Base-by-base conservation (phyloP, 35 echinoderm and acorn worm genomes). In the Ophioderma brevispina region DNA sequence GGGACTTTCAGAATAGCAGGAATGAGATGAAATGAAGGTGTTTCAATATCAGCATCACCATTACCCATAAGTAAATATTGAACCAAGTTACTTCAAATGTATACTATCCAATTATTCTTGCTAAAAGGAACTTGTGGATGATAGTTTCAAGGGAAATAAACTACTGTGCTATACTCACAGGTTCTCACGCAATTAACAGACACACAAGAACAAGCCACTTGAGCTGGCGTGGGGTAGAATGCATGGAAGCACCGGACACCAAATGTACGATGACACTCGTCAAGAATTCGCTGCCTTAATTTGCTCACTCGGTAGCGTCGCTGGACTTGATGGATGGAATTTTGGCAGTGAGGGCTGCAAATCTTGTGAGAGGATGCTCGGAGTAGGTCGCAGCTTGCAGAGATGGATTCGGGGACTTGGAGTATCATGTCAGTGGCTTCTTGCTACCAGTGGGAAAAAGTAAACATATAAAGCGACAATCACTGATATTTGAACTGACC, bases 161-260 rank as follows among this genome's bases (percentile, higher is more conserved):
- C n/a, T n/a, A n/a, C n/a, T n/a, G n/a, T n/a, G n/a, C n/a, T n/a
- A n/a, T 25, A 70, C 59, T 70, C 43, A 95, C 93, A 13, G 50
- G 31, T 55, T 86, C 36, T 36, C 80, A 87, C 17, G 82, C 75
- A 77, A 81, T 92, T 13, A 99, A 81, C n/a, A 95, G 85, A 55
- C 93, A 87, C 82, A 93, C 95, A 37, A 99, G 88, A 79, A 95
- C 93, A 37, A 95, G 76, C 97, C 97, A 99, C 89, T 99, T 99
- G 43, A 99, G 94, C 80, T 99, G 97, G 32, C 1, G 97, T 95
- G 0, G 97, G 97, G 86, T 94, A 99, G 85, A 99, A 99, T 0
- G 97, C 97, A 89, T 99, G 97, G 38, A 99, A 99, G 76, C 97
- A 99, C 33, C 90, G 80, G 21, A 99, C 94, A n/a, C n/a, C n/a